Evolutionary conservation across 2,113 vertebrate species (phyloP).

Genomic region (Lagenorhynchus albirostris): DNA sequence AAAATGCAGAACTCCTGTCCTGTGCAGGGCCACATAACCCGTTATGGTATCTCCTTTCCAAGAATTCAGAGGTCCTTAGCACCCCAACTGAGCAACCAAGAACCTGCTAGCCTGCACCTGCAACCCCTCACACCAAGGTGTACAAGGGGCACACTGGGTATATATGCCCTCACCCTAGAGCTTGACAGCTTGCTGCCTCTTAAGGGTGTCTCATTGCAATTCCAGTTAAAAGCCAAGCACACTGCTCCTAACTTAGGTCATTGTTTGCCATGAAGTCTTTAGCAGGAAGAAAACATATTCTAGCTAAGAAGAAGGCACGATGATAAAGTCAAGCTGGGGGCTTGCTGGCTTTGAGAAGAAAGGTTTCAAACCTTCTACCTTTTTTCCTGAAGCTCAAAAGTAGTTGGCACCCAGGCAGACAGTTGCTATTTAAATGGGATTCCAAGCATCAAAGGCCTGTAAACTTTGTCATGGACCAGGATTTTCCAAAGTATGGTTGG

Average conservation of each 20-base stretch:
- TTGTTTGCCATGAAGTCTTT: not conserved
- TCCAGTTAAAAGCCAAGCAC: not conserved
- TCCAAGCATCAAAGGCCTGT: not conserved
- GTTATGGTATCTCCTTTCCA: not conserved
- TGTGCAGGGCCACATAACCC: not conserved
- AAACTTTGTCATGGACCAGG: not conserved
- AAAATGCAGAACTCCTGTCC: not conserved
- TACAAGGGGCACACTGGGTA: not conserved
- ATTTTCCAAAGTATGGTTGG: not conserved
- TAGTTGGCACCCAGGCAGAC: not conserved
- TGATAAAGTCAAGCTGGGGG: not conserved
- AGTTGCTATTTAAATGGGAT: conserved; percentile 25
- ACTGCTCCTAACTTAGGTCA: not conserved
- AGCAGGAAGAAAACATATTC: not conserved
- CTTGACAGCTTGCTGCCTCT: not conserved
- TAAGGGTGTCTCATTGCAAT: not conserved
- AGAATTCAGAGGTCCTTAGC: not conserved
- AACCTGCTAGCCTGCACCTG: not conserved
- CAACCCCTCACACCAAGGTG: not conserved
- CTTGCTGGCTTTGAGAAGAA: not conserved
- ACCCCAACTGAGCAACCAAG: not conserved
- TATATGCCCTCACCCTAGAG: not conserved
- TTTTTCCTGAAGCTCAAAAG: conserved; percentile 9
- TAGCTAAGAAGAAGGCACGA: not conserved
- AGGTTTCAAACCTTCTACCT: not conserved